Base-by-base conservation (phyloP, 2,888 invertebrate genomes). In the Muschampia plurimacula region DNA sequence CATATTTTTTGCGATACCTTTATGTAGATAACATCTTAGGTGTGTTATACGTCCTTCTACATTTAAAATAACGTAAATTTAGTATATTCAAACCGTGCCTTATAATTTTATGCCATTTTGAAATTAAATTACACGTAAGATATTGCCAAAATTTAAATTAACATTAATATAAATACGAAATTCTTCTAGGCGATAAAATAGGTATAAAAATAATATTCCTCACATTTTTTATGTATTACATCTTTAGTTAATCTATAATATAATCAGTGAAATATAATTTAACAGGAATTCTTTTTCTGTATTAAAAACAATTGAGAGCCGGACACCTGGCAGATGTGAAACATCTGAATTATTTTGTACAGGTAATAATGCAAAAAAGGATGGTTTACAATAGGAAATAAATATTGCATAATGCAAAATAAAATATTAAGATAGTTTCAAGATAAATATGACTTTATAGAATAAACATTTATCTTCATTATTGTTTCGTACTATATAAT, bases 31-130 rank as follows among this genome's bases (percentile, higher is more conserved):
- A 79, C 77, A 77, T 79, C 71, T 78, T 85, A 92, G 91, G 84
- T 85, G 85, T 84, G 85, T 90, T 86, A 84, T 77, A 89, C 93
- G 93, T 93, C 93, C 93, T 91, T 89, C 88, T 90, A 87, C 77
- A 82, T 82, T 69, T 77, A 74, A 79, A 75, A 78, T 79, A 83
- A 82, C 86, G 86, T 83, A 88, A 89, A 86, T 88, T 88, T 91
- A 89, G 86, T 80, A 87, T 88, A 89, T 89, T 88, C 86, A 88
- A 92, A 91, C 87, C 85, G 93, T 94, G 93, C 93, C 93, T 94
- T 94, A 94, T 91, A 93, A 88, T 90, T 90, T 91, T 91, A 93
- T 80, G 93, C 93, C 93, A 92, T 92, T 93, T 90, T 90, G 88
- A 90, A 84, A 86, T 83, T 89, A 89, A 89, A 89, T 89, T 92